Base-by-base conservation (phyloP, 1,140 invertebrate species). In the Apis dorsata region DNA sequence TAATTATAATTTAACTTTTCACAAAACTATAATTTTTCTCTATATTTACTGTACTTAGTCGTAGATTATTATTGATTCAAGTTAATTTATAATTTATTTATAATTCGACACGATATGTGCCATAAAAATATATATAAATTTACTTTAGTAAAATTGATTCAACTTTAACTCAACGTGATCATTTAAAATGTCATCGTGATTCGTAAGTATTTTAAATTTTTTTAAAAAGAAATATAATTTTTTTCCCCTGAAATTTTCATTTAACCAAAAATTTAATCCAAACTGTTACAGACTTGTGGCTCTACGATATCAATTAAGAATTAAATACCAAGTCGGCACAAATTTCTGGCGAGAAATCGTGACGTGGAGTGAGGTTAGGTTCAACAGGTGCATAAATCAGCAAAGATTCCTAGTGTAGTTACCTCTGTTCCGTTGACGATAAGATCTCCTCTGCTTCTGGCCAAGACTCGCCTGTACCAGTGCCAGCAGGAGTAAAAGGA, bases 401-500 rank as follows among this genome's bases (percentile, higher is more conserved):
- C 57, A 59, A 57, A 49, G 72, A 72, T 60, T 72, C 34, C 80
- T 81, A 21, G 55, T 44, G 34, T 81, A 87, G 72, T 90, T 91
- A 91, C 90, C 90, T 91, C 85, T 89, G 77, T 71, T 76, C 59
- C 60, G 73, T 60, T 53, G 79, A 72, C 79, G 79, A 72, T 86
- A 75, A 13, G 83, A 66, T 66, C 79, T 62, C 83, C 88, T 75
- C 51, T 87, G 85, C 63, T 86, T 88, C 77, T 89, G 89, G 44
- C 86, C 88, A 63, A 90, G 78, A 69, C 71, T 88, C 74, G 81
- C 70, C 62, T 81, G 74, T 76, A 79, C 79, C 80, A 91, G n/a
- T 44, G 86, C 85, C 70, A 91, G 71, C 77, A 90, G 78, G 51
- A 91, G 81, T 62, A 92, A 78, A 73, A 91, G 71, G 53, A 89